Evolutionary conservation across 2,888 invertebrate species (phyloP), one percentile per base, ranked within the genome.

Genomic region (Agonum fuliginosum): DNA sequence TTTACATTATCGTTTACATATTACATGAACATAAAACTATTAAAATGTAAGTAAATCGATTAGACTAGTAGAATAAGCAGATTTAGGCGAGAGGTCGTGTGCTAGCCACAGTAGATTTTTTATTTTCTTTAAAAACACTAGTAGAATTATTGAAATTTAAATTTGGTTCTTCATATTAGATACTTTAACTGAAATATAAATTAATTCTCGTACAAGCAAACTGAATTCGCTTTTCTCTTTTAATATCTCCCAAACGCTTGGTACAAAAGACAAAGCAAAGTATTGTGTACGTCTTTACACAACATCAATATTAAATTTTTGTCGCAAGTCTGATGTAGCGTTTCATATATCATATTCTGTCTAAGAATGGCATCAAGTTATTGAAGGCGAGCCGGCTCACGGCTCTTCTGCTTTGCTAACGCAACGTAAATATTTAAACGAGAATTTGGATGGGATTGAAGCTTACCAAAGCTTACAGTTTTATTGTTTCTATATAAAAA

Each of bases 271-370:
- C 30, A 58, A 58, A 58, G 30, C 27, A 12, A 14, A 58, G 30
- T 58, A 58, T 58, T 58, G 24, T 43, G 14, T 69, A 43, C 14
- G 46, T 71, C 71, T 71, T 71, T 71, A 48, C 37, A 71, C 37
- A 71, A 27, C 51, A 48, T 48, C 71, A 71, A 46, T 71, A 71
- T 71, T 46, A 71, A 71, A 48, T 48, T 46, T 71, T 48, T 48
- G 48, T 71, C 48, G 71, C 48, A 71, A 48, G 19, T 71, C 51
- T 71, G 24, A 43, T 69, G 58, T 58, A 14, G 58, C 58, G 58
- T 58, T 27, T 58, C 58, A 58, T 58, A 24, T 30, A 24, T 58
- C 58, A 30, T 58, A 27, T 27, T 58, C 24, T 27, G 58, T 58
- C 48, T 48, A 20, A 48, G 48, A 48, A 48, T 48, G 48, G 48